Conservation (phyloP, 2,888 invertebrate genomes). For the Lamellibrachia columna region DNA sequence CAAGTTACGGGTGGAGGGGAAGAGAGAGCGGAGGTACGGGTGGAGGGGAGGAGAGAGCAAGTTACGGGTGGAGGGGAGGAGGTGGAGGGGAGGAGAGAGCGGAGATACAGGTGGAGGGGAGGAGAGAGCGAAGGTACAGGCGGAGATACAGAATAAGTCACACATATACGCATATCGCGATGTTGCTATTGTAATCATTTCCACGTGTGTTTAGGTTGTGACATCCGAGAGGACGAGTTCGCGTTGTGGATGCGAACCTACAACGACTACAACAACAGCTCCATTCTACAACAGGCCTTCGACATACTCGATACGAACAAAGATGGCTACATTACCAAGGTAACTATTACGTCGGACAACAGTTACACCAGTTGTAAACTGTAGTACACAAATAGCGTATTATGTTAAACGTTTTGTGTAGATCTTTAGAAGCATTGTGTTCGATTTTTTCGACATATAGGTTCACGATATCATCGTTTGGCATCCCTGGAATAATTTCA, state of each 20-base stretch:
- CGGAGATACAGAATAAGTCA: too few species aligned
- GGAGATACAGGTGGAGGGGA: too few species aligned
- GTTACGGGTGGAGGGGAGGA: too few species aligned
- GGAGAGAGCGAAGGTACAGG: too few species aligned
- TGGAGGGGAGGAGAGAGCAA: too few species aligned
- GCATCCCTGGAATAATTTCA: not conserved
- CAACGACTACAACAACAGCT: not conserved
- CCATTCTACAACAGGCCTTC: not conserved
- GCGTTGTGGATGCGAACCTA: not conserved
- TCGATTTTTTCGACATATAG: not conserved
- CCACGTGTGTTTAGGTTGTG: not conserved
- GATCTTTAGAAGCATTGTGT: too few species aligned
- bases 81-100: too few species aligned
- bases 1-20: too few species aligned
- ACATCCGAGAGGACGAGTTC: not conserved
- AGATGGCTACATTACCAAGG: not conserved
- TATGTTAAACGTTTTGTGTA: not conserved
- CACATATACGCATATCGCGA: not conserved
- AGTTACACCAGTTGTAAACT: not conserved
- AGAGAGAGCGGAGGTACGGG: too few species aligned
- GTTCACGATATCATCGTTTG: not conserved
- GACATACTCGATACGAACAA: not conserved
- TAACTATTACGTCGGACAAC: not conserved
- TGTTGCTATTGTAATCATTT: not conserved
- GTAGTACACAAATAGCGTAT: not conserved